phyloP scores from a whole-genome alignment of 1,140 invertebrate species.

The Diplogasteroides magnus region DNA sequence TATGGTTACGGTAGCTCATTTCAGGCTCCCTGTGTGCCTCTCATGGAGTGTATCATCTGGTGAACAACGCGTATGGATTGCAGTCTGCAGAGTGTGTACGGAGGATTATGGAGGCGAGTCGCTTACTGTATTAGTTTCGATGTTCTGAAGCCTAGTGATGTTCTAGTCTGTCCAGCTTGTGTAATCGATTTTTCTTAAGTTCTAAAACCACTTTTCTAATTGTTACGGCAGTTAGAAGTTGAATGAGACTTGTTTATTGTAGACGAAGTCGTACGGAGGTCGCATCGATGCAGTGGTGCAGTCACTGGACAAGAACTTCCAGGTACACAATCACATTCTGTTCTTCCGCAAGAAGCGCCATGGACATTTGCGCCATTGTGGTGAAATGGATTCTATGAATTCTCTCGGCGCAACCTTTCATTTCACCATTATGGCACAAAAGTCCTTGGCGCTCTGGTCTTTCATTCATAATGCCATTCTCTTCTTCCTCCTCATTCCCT shows the following conservation, averaged over 20 bases:
- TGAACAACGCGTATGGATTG: conserved; percentile 84
- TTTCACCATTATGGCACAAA: background rate
- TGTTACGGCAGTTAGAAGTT: too few relatives aligned
- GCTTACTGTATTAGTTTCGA: too few relatives aligned
- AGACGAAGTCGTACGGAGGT: conserved; percentile 58
- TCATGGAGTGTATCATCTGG: conserved; percentile 70
- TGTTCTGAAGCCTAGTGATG: too few relatives aligned
- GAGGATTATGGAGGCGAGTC: conserved; percentile 67
- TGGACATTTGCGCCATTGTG: too few relatives aligned
- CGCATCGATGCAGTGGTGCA: conserved; percentile 76
- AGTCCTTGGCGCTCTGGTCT: background rate
- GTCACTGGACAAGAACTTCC: conserved; percentile 81
- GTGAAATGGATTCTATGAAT: too few relatives aligned
- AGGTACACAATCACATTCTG: conserved; percentile 50
- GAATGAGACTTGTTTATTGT: too few relatives aligned
- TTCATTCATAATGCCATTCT: too few relatives aligned
- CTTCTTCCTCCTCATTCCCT: background rate
- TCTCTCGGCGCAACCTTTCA: too few relatives aligned
- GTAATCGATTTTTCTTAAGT: too few relatives aligned
- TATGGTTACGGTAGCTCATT: too few relatives aligned
- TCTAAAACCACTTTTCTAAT: too few relatives aligned
- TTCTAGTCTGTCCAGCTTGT: too few relatives aligned
- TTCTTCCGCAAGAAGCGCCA: background rate
- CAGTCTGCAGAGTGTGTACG: conserved; percentile 68
- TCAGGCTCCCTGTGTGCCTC: conserved; percentile 66